These are phyloP conservation scores for Micrasema minimum DNA, from an alignment of 1,140 invertebrate genomes.

Conservation along the genomic window DNA sequence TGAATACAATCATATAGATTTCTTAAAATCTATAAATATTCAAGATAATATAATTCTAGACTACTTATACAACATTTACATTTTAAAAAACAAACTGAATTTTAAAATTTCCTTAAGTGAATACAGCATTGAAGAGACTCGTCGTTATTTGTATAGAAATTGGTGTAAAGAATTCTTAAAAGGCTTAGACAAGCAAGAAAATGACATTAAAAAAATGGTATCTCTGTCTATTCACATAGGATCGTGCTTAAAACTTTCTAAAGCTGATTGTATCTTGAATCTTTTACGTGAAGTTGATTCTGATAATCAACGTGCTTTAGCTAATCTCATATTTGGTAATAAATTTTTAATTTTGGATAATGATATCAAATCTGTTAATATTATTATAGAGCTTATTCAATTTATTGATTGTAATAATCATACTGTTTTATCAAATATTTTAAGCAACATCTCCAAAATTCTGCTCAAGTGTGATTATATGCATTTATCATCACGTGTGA, in stretches of 20 bases:
- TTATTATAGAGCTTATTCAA: conserved; percentile 45
- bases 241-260: conserved; percentile 35
- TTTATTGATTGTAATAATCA: conserved; percentile 25
- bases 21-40: conserved; percentile 41
- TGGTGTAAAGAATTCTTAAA: conserved; percentile 44
- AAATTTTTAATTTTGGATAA: conserved; percentile 38
- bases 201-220: conserved; percentile 19
- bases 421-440: conserved; percentile 14
- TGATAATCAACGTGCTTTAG: conserved; percentile 16
- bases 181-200: not conserved
- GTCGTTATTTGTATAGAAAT: conserved; percentile 39
- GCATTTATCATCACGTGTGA: conserved; percentile 38
- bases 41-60: conserved; percentile 31
- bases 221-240: conserved; percentile 35
- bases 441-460: conserved; percentile 38
- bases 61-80: conserved; percentile 41
- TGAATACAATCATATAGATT: conserved; percentile 47
- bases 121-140: conserved; percentile 42
- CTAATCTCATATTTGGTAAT: conserved; percentile 33
- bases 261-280: conserved; percentile 39
- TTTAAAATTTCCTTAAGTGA: conserved; percentile 44
- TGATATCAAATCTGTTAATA: conserved; percentile 38
- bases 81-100: conserved; percentile 47
- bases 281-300: conserved; percentile 28
- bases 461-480: conserved; percentile 39